A percentile compares a stretch with the other conserved stretches of the same genome.
Evolutionary conservation across 2,797 vertebrate genomes (phyloP).

Genomic region (Meriones psammophilus): DNA sequence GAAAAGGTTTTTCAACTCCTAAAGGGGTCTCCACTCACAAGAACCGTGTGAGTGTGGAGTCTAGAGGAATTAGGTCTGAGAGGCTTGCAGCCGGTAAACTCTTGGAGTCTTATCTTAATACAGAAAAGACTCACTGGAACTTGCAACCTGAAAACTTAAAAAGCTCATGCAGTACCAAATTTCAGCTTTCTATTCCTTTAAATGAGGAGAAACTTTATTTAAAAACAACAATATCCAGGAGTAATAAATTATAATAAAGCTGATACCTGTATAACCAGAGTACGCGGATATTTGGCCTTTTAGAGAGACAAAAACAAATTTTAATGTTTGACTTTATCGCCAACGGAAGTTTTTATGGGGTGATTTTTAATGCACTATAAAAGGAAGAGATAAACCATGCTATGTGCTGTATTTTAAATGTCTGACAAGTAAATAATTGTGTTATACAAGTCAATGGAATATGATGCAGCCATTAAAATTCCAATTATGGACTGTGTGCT

Average conservation of each 20-base stretch:
- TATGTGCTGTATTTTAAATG: neutral
- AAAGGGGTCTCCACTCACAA: neutral
- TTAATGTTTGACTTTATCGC: neutral
- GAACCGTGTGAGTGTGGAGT: neutral
- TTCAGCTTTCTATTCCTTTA: neutral
- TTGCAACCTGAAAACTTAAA: neutral
- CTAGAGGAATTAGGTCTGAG: neutral
- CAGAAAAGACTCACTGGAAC: neutral
- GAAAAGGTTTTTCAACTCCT: neutral
- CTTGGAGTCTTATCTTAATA: neutral
- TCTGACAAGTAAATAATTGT: neutral
- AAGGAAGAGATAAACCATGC: neutral
- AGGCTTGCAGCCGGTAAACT: neutral
- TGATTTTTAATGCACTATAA: neutral
- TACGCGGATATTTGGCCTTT: neutral
- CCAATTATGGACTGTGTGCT: neutral
- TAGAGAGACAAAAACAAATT: neutral
- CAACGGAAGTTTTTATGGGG: neutral
- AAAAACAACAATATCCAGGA: neutral
- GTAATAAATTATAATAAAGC: neutral
- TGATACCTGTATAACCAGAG: fast-evolving
- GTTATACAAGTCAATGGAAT: neutral
- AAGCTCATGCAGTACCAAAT: neutral
- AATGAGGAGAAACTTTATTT: conserved; percentile 12
- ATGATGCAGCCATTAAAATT: conserved; percentile 26